Conservation (phyloP, 2,797 vertebrate genomes). For the Enteromius paludinosus region DNA sequence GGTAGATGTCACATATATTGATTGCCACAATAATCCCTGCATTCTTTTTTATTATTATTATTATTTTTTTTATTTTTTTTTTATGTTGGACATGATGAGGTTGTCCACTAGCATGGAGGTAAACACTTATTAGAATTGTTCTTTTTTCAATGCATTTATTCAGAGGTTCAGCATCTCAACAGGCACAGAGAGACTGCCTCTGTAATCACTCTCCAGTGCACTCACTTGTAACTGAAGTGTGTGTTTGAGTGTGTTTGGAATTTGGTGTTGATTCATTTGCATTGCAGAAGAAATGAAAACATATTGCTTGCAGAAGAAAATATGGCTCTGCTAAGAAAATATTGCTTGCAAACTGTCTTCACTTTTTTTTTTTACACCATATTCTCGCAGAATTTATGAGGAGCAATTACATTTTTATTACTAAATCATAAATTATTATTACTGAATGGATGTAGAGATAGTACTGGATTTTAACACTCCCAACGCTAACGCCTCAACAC, state of each 20-base stretch:
- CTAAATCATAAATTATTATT: background rate
- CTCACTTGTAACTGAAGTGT: constrained; percentile 18
- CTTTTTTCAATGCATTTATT: constrained; percentile 8
- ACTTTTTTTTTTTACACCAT: background rate
- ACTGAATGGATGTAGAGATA: background rate
- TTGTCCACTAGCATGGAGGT: background rate
- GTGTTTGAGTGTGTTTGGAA: background rate
- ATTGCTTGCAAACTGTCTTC: background rate
- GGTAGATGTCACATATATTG: background rate
- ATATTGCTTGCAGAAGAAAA: background rate
- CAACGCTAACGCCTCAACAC: background rate
- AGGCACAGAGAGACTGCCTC: background rate
- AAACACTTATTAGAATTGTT: background rate
- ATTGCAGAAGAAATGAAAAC: background rate
- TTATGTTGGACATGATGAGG: background rate
- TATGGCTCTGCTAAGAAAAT: constrained; percentile 5
- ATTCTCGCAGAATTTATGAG: background rate
- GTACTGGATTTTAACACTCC: background rate
- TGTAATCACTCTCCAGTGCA: constrained; percentile 24
- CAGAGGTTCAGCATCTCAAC: background rate
- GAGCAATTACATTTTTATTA: background rate
- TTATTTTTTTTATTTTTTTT: background rate
- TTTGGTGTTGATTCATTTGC: constrained; percentile 29
- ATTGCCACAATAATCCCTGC: background rate
- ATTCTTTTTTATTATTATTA: too few relatives aligned